Evolutionary conservation across 1,140 invertebrate genomes (phyloP), one percentile per base, ranked within the genome.

Genomic region (Agrypnia vestita): DNA sequence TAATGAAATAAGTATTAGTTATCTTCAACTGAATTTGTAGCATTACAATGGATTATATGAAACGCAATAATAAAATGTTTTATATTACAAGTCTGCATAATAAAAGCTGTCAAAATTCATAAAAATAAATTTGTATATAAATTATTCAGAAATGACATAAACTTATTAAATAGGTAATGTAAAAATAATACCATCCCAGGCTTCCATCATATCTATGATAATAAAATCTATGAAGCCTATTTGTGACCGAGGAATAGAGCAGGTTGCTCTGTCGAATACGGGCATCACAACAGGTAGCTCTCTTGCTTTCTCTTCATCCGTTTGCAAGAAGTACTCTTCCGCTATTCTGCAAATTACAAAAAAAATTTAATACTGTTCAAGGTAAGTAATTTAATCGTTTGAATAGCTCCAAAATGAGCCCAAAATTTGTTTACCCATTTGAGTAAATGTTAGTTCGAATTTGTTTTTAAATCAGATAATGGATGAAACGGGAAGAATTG

Each of bases 221-320:
- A 99, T 99, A 87, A 95, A 97, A 89, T 99, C 97, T 72, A 98
- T 95, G 89, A 99, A 99, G 61, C 97, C 96, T 82, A 97, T 97
- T 91, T 99, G 97, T 61, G 96, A 97, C 90, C 98, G 97, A 72
- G 97, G 96, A 87, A 99, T 97, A 80, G 96, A 98, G 88, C 97
- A 98, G 9, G 96, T 95, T 61, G 92, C 91, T 85, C 97, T 92
- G 84, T 98, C 97, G 87, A 99, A 99, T 92, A 97, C 95, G 0
- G 97, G 97, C 97, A 99, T 99, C 62, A 98, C 96, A 3, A 98
- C 95, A 3, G 97, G 97, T 82, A 99, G 87, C 74, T 93, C 93
- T 74, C 92, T 90, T 0, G 89, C 90, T 85, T 97, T 98, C 87
- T 98, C 97, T 86, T 98, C 96, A 84, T 98, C 97, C 46, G 97